phyloP scores from a whole-genome alignment of 1,140 invertebrate species.

The Lasioglossum baleicum region DNA sequence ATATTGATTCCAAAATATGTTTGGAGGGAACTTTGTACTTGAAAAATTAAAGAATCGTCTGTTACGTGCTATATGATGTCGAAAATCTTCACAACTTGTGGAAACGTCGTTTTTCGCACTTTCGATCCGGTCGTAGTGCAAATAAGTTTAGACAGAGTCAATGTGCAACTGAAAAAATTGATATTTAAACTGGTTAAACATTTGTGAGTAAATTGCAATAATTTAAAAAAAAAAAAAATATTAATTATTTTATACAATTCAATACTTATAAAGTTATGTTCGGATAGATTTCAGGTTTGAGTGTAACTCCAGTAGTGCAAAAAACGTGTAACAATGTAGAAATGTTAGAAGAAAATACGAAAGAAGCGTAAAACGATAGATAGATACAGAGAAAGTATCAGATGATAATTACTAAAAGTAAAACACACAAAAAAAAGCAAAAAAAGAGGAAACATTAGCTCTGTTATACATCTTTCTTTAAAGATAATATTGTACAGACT shows the following conservation, averaged over 20 bases:
- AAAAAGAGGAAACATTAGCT: no score
- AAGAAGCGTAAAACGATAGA: constrained; percentile 50
- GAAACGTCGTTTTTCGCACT: constrained; percentile 87
- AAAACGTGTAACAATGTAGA: constrained; percentile 2
- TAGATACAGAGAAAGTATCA: constrained; percentile 33
- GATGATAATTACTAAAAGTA: no score
- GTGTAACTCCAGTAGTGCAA: constrained; percentile 59
- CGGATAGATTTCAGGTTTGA: constrained; percentile 76
- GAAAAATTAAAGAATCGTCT: constrained; percentile 78
- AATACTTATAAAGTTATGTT: no score
- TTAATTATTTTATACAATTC: no score
- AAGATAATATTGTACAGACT: no score
- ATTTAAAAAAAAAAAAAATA: background rate
- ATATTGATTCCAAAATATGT: constrained; percentile 96
- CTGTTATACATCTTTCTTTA: no score
- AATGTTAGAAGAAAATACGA: no score
- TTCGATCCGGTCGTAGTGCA: constrained; percentile 96
- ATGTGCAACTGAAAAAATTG: constrained; percentile 96
- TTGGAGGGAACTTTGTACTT: constrained; percentile 96
- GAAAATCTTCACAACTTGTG: constrained; percentile 90
- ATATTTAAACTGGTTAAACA: constrained; percentile 92
- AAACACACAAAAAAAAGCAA: no score
- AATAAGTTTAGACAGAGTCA: constrained; percentile 91
- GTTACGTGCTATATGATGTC: constrained; percentile 88
- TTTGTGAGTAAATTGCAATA: constrained; percentile 59